Conservation (phyloP, 2,113 vertebrate species). For the Hyperoodon ampullatus region DNA sequence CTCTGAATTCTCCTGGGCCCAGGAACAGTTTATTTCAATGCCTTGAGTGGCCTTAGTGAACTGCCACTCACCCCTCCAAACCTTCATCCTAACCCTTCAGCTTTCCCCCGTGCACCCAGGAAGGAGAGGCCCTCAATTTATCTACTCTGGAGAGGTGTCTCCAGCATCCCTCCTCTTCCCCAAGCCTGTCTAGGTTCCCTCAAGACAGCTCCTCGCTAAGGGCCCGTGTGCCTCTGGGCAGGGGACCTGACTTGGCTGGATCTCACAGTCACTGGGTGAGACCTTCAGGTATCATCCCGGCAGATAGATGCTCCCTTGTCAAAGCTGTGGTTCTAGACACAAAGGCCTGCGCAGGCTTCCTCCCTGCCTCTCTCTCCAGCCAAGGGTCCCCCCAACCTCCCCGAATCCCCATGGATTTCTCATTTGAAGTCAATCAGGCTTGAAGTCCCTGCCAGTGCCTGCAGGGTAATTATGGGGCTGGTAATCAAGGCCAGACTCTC, state of each 20-base stretch:
- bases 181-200: not conserved
- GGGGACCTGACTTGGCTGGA: not conserved
- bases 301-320: not conserved
- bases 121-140: not conserved
- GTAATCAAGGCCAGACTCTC: slow-evolving; percentile 81
- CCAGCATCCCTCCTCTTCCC: not conserved
- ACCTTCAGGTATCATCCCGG: not conserved
- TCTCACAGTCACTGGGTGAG: not conserved
- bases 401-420: slow-evolving; percentile 83
- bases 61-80: not conserved
- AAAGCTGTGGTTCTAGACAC: not conserved
- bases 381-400: slow-evolving; percentile 37
- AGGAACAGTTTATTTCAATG: not conserved
- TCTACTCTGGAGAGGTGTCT: not conserved
- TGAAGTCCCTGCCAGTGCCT: slow-evolving; percentile 81
- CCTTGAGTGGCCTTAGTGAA: not conserved
- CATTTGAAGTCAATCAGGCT: slow-evolving; percentile 86
- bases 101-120: not conserved
- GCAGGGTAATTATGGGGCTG: slow-evolving; percentile 79
- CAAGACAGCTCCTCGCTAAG: not conserved
- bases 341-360: not conserved
- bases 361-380: not conserved
- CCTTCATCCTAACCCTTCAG: not conserved
- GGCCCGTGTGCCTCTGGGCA: not conserved
- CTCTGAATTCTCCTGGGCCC: not conserved